Conservation (phyloP, 2,113 vertebrate species). For the Trichomycterus rosablanca region DNA sequence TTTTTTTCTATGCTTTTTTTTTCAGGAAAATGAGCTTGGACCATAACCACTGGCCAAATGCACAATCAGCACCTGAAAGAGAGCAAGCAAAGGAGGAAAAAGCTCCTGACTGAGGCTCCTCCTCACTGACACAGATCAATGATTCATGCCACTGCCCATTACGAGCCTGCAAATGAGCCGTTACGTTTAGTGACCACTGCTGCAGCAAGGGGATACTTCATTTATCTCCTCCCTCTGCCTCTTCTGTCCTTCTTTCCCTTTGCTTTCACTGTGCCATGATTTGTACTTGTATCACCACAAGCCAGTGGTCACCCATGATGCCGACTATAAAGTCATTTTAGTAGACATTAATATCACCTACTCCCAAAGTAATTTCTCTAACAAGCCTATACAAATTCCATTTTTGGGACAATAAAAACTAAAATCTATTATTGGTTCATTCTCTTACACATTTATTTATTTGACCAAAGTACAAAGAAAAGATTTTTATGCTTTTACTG, state of each 20-base stretch:
- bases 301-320: constrained; percentile 22
- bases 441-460: no score
- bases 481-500: no score
- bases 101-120: constrained; percentile 19
- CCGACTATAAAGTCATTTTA: no score
- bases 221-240: constrained; percentile 37
- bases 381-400: no score
- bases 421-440: no score
- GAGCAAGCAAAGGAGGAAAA: constrained; percentile 27
- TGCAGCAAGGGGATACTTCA: constrained; percentile 45
- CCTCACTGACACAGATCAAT: constrained; percentile 51
- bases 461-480: no score
- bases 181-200: constrained; percentile 56
- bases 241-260: constrained; percentile 23
- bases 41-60: constrained; percentile 58
- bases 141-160: constrained; percentile 60
- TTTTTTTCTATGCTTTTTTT: no score
- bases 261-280: no score
- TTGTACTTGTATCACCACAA: constrained; percentile 40
- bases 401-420: no score
- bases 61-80: constrained; percentile 21
- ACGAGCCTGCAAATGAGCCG: constrained; percentile 63
- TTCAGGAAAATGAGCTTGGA: no score
- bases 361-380: no score
- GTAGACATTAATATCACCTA: no score